Conservation (phyloP, 2,797 vertebrate genomes). For the Psittacula derbiana region DNA sequence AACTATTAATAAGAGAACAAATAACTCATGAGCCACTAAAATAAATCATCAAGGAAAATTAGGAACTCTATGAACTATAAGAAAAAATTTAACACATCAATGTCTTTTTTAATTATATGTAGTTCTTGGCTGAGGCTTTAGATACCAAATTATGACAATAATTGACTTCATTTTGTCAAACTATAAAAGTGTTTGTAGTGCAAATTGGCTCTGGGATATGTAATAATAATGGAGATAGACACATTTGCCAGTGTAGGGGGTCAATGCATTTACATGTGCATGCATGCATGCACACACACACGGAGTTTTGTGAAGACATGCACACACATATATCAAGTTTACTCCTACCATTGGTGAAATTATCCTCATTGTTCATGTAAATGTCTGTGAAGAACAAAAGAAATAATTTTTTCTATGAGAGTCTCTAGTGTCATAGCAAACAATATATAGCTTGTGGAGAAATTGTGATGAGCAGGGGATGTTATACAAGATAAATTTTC, state of each 20-base stretch:
- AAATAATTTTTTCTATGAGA: background rate
- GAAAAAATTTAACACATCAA: background rate
- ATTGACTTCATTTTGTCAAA: background rate
- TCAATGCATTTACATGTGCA: background rate
- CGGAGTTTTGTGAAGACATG: background rate
- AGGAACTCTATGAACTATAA: background rate
- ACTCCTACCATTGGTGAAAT: background rate
- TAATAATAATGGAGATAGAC: background rate
- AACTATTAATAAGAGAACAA: background rate
- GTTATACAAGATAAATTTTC: background rate
- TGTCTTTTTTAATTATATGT: background rate
- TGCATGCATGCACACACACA: fast-evolving
- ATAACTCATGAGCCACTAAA: background rate
- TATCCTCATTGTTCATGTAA: background rate
- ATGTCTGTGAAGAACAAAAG: background rate
- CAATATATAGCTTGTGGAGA: background rate
- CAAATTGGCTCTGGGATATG: background rate
- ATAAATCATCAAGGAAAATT: background rate
- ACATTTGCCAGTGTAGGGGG: background rate
- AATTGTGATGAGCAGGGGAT: background rate
- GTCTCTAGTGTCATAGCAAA: background rate
- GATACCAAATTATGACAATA: background rate
- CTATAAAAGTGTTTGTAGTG: background rate
- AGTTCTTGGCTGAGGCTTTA: background rate
- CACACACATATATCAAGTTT: background rate